Conservation (phyloP, 2,797 vertebrate species). For the Chiroxiphia lanceolata region DNA sequence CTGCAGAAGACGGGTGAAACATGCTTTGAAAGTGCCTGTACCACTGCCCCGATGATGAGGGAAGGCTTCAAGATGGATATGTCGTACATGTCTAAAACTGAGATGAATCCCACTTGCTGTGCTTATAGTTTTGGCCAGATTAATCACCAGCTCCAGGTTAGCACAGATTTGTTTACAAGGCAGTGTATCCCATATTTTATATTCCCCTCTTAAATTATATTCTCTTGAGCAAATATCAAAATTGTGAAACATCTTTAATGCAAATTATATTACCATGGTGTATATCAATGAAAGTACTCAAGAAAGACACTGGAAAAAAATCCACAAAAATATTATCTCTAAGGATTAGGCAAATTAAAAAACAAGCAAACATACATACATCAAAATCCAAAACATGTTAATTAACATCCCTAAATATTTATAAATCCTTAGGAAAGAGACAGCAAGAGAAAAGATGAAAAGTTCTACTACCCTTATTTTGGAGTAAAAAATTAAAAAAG, state of each 20-base stretch:
- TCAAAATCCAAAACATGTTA: not conserved
- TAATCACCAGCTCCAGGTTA: not conserved
- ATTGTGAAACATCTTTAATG: not conserved
- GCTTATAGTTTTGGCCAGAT: not conserved
- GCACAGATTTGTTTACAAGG: not conserved
- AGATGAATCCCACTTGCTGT: not conserved
- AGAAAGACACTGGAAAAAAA: not conserved
- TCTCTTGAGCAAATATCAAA: not conserved
- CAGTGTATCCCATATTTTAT: not conserved
- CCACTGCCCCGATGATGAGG: not conserved
- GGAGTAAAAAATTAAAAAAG: not conserved
- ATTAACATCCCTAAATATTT: not conserved
- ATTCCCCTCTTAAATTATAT: not conserved
- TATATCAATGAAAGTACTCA: not conserved
- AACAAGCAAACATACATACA: not conserved
- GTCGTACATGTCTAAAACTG: not conserved
- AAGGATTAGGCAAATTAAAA: not conserved
- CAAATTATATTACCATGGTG: accelerated
- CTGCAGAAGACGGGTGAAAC: not conserved
- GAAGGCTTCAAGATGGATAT: not conserved
- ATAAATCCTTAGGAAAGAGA: not conserved
- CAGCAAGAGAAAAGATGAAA: not conserved
- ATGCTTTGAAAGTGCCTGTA: not conserved
- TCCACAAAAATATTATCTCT: not conserved
- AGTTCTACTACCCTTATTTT: not conserved